Conservation (phyloP, 2,888 invertebrate species). For the Sclerodermus sp. region DNA sequence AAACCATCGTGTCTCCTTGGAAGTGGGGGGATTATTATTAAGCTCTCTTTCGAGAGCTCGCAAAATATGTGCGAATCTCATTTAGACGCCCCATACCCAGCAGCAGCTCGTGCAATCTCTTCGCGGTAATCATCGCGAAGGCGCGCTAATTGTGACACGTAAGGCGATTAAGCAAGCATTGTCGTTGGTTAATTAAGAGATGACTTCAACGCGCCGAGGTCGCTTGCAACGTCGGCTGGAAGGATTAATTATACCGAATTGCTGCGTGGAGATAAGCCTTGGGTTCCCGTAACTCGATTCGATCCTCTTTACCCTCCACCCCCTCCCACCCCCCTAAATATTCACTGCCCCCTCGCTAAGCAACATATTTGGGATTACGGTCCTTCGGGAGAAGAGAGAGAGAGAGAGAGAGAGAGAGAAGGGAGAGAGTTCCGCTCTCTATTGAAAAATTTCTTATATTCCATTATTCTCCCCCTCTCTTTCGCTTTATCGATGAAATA, state of each 20-base stretch:
- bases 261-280: constrained; percentile 25
- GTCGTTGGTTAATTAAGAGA: constrained; percentile 51
- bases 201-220: constrained; percentile 37
- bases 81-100: constrained; percentile 2
- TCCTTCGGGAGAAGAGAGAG: too few relatives aligned
- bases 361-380: too few relatives aligned
- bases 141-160: constrained; percentile 50
- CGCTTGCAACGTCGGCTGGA: constrained; percentile 15
- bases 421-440: too few relatives aligned
- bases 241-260: constrained; percentile 49
- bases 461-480: too few relatives aligned
- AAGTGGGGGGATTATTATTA: not conserved
- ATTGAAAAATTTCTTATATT: too few relatives aligned
- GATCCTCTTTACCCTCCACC: constrained; percentile 18
- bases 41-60: not conserved
- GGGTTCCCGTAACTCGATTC: constrained; percentile 34
- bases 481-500: too few relatives aligned
- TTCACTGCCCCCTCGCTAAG: too few relatives aligned
- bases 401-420: too few relatives aligned
- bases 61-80: constrained; percentile 8
- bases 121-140: constrained; percentile 33
- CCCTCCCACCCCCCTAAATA: constrained; percentile 6
- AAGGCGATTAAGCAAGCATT: constrained; percentile 48
- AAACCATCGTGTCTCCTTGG: too few relatives aligned
- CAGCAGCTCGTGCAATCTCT: constrained; percentile 28